Evolutionary conservation across 2,797 vertebrate genomes (phyloP).

Genomic region (Gobio occitaniae): DNA sequence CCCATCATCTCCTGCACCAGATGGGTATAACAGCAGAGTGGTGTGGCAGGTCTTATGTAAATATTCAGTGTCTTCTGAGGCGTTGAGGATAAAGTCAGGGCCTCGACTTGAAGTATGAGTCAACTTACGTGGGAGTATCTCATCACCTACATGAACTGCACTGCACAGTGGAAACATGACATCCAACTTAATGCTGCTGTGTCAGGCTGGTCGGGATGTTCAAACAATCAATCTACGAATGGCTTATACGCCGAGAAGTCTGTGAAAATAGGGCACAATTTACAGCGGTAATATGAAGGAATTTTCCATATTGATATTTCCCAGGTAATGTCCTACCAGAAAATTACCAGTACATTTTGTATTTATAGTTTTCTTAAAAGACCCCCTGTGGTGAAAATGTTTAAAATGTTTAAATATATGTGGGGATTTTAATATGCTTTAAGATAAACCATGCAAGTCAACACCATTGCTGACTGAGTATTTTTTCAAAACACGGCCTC

Average conservation of each 20-base stretch:
- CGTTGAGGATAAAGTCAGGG: conserved; percentile 48
- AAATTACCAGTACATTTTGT: background rate
- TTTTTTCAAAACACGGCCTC: no score
- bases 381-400: no score
- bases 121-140: conserved; percentile 70
- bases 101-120: conserved; percentile 71
- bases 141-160: conserved; percentile 70
- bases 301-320: no score
- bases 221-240: background rate
- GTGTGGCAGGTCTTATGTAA: conserved; percentile 57
- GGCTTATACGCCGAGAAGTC: background rate
- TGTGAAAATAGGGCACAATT: background rate
- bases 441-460: no score
- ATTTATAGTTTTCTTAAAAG: background rate
- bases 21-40: conserved; percentile 50
- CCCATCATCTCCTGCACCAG: conserved; percentile 62
- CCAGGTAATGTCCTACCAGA: background rate
- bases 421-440: no score
- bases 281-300: background rate
- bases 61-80: conserved; percentile 54
- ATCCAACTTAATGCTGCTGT: conserved; percentile 1
- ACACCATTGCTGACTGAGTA: no score
- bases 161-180: conserved; percentile 37
- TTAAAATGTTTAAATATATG: no score
- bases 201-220: background rate